Evolutionary conservation across 2,888 invertebrate genomes (phyloP), one percentile per base, ranked within the genome.

Genomic region (Acronicta aceris): DNA sequence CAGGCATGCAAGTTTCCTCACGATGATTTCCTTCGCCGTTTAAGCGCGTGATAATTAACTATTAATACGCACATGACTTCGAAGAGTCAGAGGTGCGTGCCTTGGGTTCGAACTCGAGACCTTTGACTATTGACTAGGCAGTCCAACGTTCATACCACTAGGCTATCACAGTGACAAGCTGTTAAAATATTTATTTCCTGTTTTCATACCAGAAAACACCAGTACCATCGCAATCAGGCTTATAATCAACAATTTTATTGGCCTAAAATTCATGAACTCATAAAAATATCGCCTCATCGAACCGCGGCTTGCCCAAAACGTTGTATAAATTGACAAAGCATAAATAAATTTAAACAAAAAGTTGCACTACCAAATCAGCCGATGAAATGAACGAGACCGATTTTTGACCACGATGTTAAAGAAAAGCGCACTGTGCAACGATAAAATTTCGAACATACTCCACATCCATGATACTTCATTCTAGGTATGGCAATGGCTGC

Each of bases 201-300:
- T 57, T 60, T 43, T 65, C 27, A 12, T 36, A 36, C 1, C 13
- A 36, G 13, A 36, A 36, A 36, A 36, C 36, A 13, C 13, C 0
- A 7, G 10, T 46, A 50, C 64, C 60, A 53, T 51, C 56, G 52
- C 57, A 70, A 61, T 61, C 48, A 65, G 66, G 64, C 66, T 59
- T 47, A 66, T 76, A 78, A 71, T 69, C 60, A 79, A 74, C 73
- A 74, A 71, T 79, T 68, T 78, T 77, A 83, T 78, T 76, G 54
- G 42, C 40, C 59, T 74, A 75, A 81, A 79, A 79, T 76, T 73
- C 66, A 74, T 63, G 71, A 70, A 74, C 68, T 66, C 70, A 75
- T 75, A 79, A 81, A 81, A 78, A 81, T 79, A 52, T 42, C 51
- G 25, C 74, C 74, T 77, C 71, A 52, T 55, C 46, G 57, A 40